Conservation (phyloP, 2,797 vertebrate species). For the Spheniscus humboldti region DNA sequence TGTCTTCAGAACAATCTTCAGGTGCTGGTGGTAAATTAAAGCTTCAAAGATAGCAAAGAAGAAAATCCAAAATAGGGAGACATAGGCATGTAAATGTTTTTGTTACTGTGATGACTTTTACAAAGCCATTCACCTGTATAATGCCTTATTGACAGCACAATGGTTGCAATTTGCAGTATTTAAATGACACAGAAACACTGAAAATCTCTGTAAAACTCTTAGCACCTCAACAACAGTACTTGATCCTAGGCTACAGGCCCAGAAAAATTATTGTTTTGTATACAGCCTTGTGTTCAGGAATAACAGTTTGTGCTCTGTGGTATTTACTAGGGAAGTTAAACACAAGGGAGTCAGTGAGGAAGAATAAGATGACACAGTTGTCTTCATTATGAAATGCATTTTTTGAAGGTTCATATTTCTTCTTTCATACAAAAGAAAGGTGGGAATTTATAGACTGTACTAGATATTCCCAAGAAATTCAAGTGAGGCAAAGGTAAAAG, state of each 20-base stretch:
- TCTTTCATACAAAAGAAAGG: background rate
- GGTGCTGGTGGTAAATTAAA: background rate
- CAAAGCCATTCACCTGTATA: background rate
- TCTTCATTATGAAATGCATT: background rate
- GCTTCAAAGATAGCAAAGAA: background rate
- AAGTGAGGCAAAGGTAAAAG: background rate
- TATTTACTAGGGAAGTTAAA: background rate
- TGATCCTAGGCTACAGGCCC: background rate
- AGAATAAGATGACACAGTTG: background rate
- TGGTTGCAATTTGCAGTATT: background rate
- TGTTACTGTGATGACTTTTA: background rate
- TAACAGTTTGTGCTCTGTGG: background rate
- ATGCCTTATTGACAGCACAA: background rate
- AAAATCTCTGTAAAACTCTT: background rate
- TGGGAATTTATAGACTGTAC: background rate
- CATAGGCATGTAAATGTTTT: background rate
- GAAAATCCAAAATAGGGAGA: background rate
- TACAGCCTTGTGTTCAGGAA: background rate
- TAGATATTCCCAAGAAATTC: background rate
- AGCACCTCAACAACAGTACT: background rate
- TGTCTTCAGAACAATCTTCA: background rate
- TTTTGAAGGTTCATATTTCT: background rate
- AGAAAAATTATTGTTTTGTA: background rate
- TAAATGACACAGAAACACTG: background rate
- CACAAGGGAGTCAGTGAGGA: background rate